Conservation (phyloP, 64 coral and sea anemone species). For the Acropora yongei region DNA sequence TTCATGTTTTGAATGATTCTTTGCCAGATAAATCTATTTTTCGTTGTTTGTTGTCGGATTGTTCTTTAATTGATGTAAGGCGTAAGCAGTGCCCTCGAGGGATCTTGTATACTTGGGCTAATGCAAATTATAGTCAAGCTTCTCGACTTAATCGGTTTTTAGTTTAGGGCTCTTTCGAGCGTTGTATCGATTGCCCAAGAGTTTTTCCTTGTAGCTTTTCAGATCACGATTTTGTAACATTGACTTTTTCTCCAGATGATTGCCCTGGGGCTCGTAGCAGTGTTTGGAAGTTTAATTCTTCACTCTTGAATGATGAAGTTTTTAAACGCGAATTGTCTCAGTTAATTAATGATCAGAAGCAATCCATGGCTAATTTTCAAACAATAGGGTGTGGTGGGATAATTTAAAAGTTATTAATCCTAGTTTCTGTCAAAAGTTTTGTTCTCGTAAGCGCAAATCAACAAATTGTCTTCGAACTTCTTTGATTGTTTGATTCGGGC, state of each 20-base stretch:
- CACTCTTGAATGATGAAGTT: neutral
- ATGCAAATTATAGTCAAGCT: too few species aligned
- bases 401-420: too few species aligned
- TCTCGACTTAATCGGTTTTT: too few species aligned
- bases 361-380: neutral
- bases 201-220: neutral
- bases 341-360: neutral
- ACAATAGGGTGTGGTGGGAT: neutral
- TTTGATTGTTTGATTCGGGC: neutral
- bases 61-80: neutral
- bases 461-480: too few species aligned
- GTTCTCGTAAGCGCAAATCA: too few species aligned
- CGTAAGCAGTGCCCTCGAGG: neutral
- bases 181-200: too few species aligned
- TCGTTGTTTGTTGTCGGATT: neutral
- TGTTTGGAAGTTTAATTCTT: constrained; percentile 22
- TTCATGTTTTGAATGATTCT: neutral
- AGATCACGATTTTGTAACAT: neutral
- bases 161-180: too few species aligned
- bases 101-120: neutral
- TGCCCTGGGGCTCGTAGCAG: neutral
- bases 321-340: neutral
- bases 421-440: too few species aligned
- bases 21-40: neutral
- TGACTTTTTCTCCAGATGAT: neutral